Evolutionary conservation across 1,140 invertebrate species (phyloP).

Genomic region (Dysdera silvatica): DNA sequence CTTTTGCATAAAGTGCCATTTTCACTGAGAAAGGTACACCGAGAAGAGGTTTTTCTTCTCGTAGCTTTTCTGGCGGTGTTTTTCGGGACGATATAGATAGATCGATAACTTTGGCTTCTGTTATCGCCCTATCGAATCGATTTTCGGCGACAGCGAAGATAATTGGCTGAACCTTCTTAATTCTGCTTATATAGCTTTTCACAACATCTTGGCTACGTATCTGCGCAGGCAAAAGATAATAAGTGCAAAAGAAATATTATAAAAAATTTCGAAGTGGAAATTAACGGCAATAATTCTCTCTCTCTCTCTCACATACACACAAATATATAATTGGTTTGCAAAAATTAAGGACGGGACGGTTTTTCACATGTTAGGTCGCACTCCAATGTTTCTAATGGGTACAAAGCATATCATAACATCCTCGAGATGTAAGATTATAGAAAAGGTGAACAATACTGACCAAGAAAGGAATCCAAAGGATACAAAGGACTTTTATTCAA

Average conservation of each 20-base stretch:
- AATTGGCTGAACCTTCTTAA: slow-evolving; percentile 67
- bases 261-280: too few relatives aligned
- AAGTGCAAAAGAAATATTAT: neutral
- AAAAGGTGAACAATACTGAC: too few relatives aligned
- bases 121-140: slow-evolving; percentile 34
- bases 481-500: too few relatives aligned
- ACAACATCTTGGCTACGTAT: slow-evolving; percentile 67
- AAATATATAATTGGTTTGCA: too few relatives aligned
- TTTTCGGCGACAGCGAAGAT: slow-evolving; percentile 39
- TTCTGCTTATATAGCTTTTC: slow-evolving; percentile 66
- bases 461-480: too few relatives aligned
- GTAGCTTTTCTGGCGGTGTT: slow-evolving; percentile 31
- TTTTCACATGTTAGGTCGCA: too few relatives aligned
- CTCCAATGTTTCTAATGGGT: too few relatives aligned
- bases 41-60: slow-evolving; percentile 31
- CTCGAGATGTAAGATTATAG: too few relatives aligned
- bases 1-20: slow-evolving; percentile 29
- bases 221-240: slow-evolving; percentile 53
- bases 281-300: too few relatives aligned
- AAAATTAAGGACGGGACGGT: too few relatives aligned
- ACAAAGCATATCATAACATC: too few relatives aligned
- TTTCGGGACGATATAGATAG: slow-evolving; percentile 15
- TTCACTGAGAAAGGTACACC: slow-evolving; percentile 35
- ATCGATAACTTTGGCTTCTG: slow-evolving; percentile 37
- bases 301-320: too few relatives aligned